A percentile compares a stretch with the other conserved stretches of the same genome.
Evolutionary conservation across 1,140 invertebrate species (phyloP).

Genomic region (Olivierus martensii): DNA sequence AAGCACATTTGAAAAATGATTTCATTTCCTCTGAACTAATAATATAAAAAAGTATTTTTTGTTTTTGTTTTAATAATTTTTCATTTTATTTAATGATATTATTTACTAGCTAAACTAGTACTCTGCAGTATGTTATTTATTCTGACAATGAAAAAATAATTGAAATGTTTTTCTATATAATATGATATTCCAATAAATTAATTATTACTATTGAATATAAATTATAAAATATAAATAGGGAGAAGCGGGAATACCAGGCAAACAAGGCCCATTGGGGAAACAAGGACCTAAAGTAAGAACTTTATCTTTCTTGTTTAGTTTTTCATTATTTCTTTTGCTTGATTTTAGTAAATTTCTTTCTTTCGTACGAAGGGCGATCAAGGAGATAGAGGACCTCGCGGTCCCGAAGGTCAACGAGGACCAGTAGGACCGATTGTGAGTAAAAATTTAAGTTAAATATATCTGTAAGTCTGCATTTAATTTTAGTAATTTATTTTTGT

Average conservation of each 20-base stretch:
- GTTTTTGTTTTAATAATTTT: too few species aligned
- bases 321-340: background rate
- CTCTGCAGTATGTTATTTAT: too few species aligned
- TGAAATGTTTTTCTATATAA: too few species aligned
- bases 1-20: too few species aligned
- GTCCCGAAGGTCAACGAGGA: slow-evolving; percentile 7
- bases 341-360: background rate
- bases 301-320: background rate
- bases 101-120: too few species aligned
- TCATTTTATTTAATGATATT: too few species aligned
- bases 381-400: slow-evolving; percentile 10
- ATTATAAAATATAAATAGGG: slow-evolving; percentile 2
- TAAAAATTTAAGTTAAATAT: background rate
- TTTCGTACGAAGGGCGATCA: slow-evolving; percentile 6
- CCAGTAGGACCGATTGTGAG: slow-evolving; percentile 8
- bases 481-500: background rate
- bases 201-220: too few species aligned
- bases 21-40: too few species aligned
- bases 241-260: slow-evolving; percentile 11
- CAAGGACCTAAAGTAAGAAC: slow-evolving; percentile 7
- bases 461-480: background rate
- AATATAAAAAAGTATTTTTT: too few species aligned
- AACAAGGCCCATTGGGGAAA: slow-evolving; percentile 14
- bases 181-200: too few species aligned
- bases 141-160: too few species aligned